Base-by-base conservation (phyloP, 2,113 vertebrate species). In the Ceyx margarethae region DNA sequence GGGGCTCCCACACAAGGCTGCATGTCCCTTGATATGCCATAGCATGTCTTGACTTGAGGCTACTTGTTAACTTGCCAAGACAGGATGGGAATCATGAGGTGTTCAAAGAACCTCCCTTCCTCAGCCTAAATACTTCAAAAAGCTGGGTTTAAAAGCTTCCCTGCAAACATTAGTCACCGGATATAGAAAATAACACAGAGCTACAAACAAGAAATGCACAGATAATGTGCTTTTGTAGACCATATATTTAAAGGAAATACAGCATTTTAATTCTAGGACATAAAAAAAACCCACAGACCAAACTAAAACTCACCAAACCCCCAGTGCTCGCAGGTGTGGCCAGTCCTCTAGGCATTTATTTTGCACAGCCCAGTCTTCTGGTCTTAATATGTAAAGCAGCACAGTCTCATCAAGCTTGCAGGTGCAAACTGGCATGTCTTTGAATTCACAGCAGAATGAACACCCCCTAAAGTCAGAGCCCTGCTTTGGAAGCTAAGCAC, bases 31-130 rank as follows among this genome's bases (percentile, higher is more conserved):
- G 81, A 75, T 95, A 68, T 8, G 42, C 28, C 82, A 80, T 57
- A 90, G 80, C 45, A 83, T 86, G 48, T 84, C 69, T 95, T 94
- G 88, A 53, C 92, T 88, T 35, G 42, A 87, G 89, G 89, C 78
- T 87, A 61, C 84, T 87, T 91, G 81, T 94, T 92, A 75, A 81
- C 37, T 93, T 67, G 65, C 77, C 81, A 92, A 18, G 51, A 81
- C 48, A 72, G 53, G 81, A 71, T 18, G 46, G 51, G 53, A 93
- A 85, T 58, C 48, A 86, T 45, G 57, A 90, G 48, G n/a, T 89
- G 35, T 93, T 90, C 69, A 86, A 81, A 91, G 77, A 94, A 50
- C 42, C 37, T 54, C 22, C 26, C 18, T 50, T 17, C 25, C 57
- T 17, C 10, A 57, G 20, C 42, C 33, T 62, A 57, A 80, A 61